phyloP scores from a whole-genome alignment of 2,113 vertebrate species.

The Petrocephalus zakoni region DNA sequence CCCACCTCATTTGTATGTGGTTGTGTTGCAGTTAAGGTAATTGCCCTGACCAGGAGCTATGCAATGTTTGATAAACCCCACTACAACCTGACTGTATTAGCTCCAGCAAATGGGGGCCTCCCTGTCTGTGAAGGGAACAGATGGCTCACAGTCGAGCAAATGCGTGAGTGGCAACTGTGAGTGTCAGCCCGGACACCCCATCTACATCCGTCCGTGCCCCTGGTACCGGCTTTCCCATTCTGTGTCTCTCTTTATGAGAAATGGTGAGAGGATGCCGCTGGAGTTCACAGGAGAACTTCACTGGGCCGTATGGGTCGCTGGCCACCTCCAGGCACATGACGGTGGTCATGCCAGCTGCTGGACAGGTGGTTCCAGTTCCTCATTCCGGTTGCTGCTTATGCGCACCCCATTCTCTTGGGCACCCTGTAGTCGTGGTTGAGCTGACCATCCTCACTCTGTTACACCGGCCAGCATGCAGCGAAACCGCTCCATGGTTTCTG shows the following conservation, averaged over 20 bases:
- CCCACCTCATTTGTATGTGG: background rate
- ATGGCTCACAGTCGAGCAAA: slow-evolving; percentile 21
- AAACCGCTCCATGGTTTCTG: background rate
- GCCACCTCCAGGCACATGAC: background rate
- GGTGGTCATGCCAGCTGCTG: background rate
- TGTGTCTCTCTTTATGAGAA: background rate
- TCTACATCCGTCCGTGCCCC: background rate
- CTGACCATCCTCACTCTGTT: background rate
- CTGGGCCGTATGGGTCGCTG: background rate
- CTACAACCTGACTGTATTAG: background rate
- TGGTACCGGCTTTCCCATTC: background rate
- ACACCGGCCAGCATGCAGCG: background rate
- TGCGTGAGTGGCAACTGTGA: background rate
- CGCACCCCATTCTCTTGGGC: background rate
- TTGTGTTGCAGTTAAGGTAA: background rate
- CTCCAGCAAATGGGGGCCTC: background rate
- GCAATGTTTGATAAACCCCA: background rate
- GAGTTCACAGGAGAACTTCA: background rate
- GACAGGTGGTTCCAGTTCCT: background rate
- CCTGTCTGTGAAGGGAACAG: slow-evolving; percentile 12
- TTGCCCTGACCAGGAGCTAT: background rate
- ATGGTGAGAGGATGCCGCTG: background rate
- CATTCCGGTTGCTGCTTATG: background rate
- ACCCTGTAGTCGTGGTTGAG: background rate
- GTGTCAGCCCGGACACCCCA: background rate